Evolutionary conservation across 2,888 invertebrate genomes (phyloP), one percentile per base, ranked within the genome.

Genomic region (Cheilosia vernalis): DNA sequence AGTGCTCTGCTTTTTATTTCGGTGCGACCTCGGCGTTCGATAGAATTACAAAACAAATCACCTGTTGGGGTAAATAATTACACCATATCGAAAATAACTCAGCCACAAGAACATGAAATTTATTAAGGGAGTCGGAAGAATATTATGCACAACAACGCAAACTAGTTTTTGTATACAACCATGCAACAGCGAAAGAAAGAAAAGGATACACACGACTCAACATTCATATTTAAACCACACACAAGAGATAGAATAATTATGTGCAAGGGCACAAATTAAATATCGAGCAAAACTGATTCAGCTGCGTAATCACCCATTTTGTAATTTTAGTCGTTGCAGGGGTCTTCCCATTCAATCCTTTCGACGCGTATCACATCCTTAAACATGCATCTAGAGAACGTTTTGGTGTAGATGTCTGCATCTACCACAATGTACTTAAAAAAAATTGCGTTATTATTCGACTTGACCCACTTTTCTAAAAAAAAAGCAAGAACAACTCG

Each of bases 271-370:
- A 69, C 33, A 61, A 67, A 53, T 19, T 40, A 66, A 47, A 67
- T 42, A 77, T 56, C 53, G 55, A 77, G 19, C 17, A 67, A 69
- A 63, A 24, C 13, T 42, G 49, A 49, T 67, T 69, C 33, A 78
- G 67, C 47, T 74, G 27, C 63, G 73, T 84, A 84, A 70, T 84
- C 84, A 84, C 84, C 84, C 84, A 84, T 84, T 76, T 80, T 74
- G 47, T 51, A 70, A 66, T 47, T 70, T 63, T 37, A 44, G 51
- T 69, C 61, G 60, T 53, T 55, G 53, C 44, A 17, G 55, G 44
- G 55, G 44, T 19, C 33, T 63, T 69, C 63, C 56, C 78, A 55
- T 55, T 63, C 24, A 40, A 47, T 78, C 69, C 47, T 47, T 61
- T 47, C 27, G 33, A 51, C 24, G 21, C 33, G 19, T 27, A 61